Evolutionary conservation across 2,113 vertebrate species (phyloP).

Genomic region (Corythornis vintsioides): DNA sequence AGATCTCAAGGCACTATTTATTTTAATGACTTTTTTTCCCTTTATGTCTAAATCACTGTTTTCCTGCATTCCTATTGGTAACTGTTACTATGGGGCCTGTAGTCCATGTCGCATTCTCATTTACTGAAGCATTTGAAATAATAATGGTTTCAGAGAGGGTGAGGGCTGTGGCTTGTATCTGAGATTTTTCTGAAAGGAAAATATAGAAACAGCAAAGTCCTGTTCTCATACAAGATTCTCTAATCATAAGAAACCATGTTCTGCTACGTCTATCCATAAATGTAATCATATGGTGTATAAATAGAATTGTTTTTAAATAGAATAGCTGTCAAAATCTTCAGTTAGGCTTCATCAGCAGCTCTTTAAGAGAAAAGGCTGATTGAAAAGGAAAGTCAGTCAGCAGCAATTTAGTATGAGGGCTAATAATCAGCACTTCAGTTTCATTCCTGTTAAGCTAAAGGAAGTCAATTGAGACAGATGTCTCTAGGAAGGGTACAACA

Average conservation of each 20-base stretch:
- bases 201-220: not conserved
- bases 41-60: not conserved
- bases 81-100: fast-evolving
- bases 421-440: slow-evolving; percentile 51
- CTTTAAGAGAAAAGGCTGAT: slow-evolving; percentile 22
- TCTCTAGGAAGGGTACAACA: not conserved
- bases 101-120: not conserved
- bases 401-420: slow-evolving; percentile 34
- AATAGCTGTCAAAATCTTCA: slow-evolving; percentile 40
- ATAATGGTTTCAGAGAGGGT: not conserved
- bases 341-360: slow-evolving; percentile 34
- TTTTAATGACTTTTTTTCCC: not conserved
- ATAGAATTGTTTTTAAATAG: slow-evolving; percentile 51
- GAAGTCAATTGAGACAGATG: slow-evolving; percentile 38
- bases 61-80: not conserved
- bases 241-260: slow-evolving; percentile 3
- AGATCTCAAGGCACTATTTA: not conserved
- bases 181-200: not conserved
- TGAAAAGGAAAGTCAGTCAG: slow-evolving; percentile 32
- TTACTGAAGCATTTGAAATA: not conserved
- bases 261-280: not conserved
- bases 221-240: not conserved
- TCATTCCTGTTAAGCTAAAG: slow-evolving; percentile 40
- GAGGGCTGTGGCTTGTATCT: not conserved
- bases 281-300: slow-evolving; percentile 51